Percentiles rank a stretch among this genome's conserved stretches.
These are phyloP conservation scores for Andrena haemorrhoa DNA, from an alignment of 2,888 invertebrate species.

Conservation along the genomic window DNA sequence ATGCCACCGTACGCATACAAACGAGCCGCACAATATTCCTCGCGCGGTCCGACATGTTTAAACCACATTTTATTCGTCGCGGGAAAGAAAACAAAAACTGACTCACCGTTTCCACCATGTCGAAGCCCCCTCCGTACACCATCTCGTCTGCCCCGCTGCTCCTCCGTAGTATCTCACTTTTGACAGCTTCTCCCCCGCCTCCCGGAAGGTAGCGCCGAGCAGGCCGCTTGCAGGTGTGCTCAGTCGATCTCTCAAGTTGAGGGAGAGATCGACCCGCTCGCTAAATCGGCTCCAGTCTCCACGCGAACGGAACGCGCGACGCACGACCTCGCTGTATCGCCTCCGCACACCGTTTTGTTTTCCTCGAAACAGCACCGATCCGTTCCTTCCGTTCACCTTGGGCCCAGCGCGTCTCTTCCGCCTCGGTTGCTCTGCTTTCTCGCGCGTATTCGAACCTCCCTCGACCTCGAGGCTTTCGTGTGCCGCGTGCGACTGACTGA, in stretches of 20 bases:
- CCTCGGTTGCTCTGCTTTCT: constrained; percentile 50
- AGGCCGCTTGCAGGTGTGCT: constrained; percentile 14
- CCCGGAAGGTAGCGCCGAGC: not conserved
- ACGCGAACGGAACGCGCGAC: constrained; percentile 32
- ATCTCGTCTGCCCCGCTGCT: constrained; percentile 66
- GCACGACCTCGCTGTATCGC: constrained; percentile 29
- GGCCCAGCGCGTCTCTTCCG: constrained; percentile 45
- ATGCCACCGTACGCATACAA: not conserved
- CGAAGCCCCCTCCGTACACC: constrained; percentile 81
- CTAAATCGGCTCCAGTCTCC: constrained; percentile 41
- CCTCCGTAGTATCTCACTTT: constrained; percentile 51
- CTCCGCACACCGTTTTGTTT: constrained; percentile 8
- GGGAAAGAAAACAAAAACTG: constrained; percentile 38
- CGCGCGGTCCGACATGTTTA: not conserved
- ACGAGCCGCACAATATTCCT: not conserved
- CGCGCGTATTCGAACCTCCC: constrained; percentile 63
- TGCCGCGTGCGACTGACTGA: constrained; percentile 71
- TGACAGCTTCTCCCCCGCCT: constrained; percentile 46
- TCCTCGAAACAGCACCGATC: constrained; percentile 25
- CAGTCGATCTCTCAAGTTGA: constrained; percentile 61
- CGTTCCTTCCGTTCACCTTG: constrained; percentile 36
- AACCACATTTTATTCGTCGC: constrained; percentile 12
- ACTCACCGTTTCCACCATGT: constrained; percentile 83
- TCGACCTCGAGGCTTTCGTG: constrained; percentile 64
- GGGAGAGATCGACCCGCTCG: constrained; percentile 61